Base-by-base conservation (phyloP, 2,797 vertebrate species). In the Pterois miles region DNA sequence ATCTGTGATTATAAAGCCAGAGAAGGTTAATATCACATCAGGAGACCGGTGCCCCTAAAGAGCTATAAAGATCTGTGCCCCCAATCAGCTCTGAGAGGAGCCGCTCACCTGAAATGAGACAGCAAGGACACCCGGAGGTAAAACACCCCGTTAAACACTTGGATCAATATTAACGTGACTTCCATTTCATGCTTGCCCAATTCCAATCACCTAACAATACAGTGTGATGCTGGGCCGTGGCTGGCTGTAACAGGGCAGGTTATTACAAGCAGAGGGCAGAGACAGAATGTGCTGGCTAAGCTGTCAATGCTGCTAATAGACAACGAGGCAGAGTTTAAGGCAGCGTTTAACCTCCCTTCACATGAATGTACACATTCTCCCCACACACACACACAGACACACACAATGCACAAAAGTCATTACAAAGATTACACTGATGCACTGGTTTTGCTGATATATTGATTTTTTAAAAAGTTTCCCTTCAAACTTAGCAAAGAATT, bases 171-270 rank as follows among this genome's bases (percentile, higher is more conserved):
- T 97, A 98, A 97, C 94, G 95, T 93, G 95, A 96, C 97, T 98
- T 98, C 97, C 97, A 98, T 99, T 98, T 99, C 97, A 99, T 98
- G 98, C 96, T 98, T 97, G 97, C 97, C 96, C 96, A 97, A 94
- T 96, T 97, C 97, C 96, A 96, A 97, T 96, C 96, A 96, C 95
- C 96, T 95, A 96, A 97, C 97, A 96, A 97, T 97, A 97, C 95
- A 96, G 92, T 95, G 94, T 92, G 95, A 96, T 96, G 96, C 96
- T 90, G 92, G 94, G 95, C 91, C 89, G 93, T 90, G 94, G 91
- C 91, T 93, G 92, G 90, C 92, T 94, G 94, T 96, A 96, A 96
- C 96, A 95, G 71, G 90, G 94, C 95, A 96, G 96, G 96, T 96
- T 96, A 97, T 97, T 96, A 96, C 94, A 96, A 94, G 94, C 94